phyloP scores from a whole-genome alignment of 2,888 invertebrate genomes.

The Colletes collaris region DNA sequence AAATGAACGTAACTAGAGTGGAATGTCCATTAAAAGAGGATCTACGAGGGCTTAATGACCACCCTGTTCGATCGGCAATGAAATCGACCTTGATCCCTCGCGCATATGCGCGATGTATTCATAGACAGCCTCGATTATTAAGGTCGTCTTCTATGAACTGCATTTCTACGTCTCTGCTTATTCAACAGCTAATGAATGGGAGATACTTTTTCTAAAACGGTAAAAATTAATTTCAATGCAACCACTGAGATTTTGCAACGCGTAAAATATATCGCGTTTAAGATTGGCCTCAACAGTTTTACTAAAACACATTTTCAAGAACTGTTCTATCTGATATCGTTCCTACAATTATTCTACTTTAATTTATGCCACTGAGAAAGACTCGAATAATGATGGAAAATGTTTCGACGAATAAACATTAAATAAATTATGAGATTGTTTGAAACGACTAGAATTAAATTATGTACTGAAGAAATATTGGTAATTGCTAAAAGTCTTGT shows the following conservation, averaged over 20 bases:
- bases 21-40: constrained; percentile 41
- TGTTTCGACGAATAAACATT: too few species aligned
- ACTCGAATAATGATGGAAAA: too few species aligned
- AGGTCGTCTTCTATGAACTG: constrained; percentile 60
- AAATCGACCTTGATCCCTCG: constrained; percentile 69
- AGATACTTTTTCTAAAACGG: not conserved
- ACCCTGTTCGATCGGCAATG: constrained; percentile 59
- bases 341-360: too few species aligned
- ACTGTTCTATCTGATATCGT: too few species aligned
- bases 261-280: not conserved
- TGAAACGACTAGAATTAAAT: too few species aligned
- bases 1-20: constrained; percentile 14
- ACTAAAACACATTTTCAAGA: too few species aligned
- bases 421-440: too few species aligned
- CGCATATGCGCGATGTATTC: constrained; percentile 58
- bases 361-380: too few species aligned
- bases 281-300: too few species aligned
- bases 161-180: constrained; percentile 19
- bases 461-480: too few species aligned
- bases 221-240: constrained; percentile 2
- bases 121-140: constrained; percentile 64
- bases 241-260: not conserved
- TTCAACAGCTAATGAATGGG: constrained; percentile 24
- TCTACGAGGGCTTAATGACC: constrained; percentile 47
- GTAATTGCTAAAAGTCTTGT: too few species aligned